phyloP scores from a whole-genome alignment of 2,888 invertebrate genomes.

The Tetheella fluctuosa region DNA sequence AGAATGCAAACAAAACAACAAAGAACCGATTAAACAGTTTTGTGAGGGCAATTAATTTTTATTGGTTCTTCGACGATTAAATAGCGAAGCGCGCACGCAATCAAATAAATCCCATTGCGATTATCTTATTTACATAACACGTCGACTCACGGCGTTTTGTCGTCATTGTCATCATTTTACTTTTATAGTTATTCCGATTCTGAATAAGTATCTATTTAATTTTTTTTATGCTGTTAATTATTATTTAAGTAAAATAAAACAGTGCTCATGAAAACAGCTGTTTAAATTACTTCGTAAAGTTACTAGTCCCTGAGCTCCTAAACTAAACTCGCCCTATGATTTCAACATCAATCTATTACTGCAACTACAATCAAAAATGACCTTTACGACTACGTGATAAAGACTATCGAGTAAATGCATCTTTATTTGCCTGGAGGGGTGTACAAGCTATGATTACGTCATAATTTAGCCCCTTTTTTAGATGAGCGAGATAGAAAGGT shows the following conservation, averaged over 20 bases:
- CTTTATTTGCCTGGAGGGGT: conserved; percentile 48
- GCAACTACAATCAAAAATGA: conserved; percentile 33
- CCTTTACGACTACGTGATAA: conserved; percentile 34
- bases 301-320: conserved; percentile 30
- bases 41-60: conserved; percentile 7
- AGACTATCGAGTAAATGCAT: conserved; percentile 37
- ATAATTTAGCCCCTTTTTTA: conserved; percentile 67
- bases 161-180: neutral
- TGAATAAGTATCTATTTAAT: neutral
- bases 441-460: conserved; percentile 67
- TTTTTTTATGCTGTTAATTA: no score
- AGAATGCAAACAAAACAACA: neutral
- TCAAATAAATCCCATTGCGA: conserved; percentile 8
- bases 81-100: conserved; percentile 4
- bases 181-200: neutral
- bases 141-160: neutral
- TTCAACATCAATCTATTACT: conserved; percentile 44
- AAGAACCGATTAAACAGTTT: neutral
- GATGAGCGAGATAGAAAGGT: conserved; percentile 37
- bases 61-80: conserved; percentile 10
- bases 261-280: no score
- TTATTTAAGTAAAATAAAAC: no score
- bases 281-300: neutral
- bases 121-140: conserved; percentile 14
- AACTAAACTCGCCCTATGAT: conserved; percentile 52